phyloP scores from a whole-genome alignment of 2,888 invertebrate genomes.

The Scaptomyza cyrtandrae region DNA sequence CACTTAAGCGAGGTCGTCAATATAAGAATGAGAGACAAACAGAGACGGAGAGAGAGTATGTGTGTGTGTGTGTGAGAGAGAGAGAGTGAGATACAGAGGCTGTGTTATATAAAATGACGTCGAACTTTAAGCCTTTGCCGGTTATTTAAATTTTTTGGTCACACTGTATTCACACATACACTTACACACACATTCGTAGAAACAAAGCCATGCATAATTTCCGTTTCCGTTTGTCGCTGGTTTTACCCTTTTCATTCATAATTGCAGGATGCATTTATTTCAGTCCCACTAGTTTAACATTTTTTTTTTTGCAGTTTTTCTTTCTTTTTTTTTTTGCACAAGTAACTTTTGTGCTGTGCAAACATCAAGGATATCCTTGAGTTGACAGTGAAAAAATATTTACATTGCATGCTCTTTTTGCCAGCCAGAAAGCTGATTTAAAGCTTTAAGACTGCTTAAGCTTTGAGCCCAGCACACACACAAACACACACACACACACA shows the following conservation, averaged over 20 bases:
- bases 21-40: constrained; percentile 18
- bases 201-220: constrained; percentile 40
- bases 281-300: constrained; percentile 19
- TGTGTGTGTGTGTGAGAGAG: not conserved
- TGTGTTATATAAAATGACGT: constrained; percentile 46
- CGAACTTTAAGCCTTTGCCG: constrained; percentile 53
- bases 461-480: not conserved
- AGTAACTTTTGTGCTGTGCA: constrained; percentile 42
- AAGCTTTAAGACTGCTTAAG: constrained; percentile 30
- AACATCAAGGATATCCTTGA: constrained; percentile 79
- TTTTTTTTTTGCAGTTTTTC: not conserved
- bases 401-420: constrained; percentile 45
- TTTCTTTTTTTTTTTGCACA: not conserved
- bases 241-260: constrained; percentile 65
- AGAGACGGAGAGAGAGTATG: constrained; percentile 2
- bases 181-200: constrained; percentile 3
- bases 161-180: constrained; percentile 5
- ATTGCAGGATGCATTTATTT: constrained; percentile 76
- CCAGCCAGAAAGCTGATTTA: constrained; percentile 26
- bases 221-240: constrained; percentile 42
- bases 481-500: not conserved
- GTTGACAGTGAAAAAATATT: constrained; percentile 76
- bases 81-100: not conserved
- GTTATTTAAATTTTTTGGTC: constrained; percentile 48
- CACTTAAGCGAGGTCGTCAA: constrained; percentile 75